Evolutionary conservation across 2,888 invertebrate genomes (phyloP), one percentile per base, ranked within the genome.

Genomic region (Caenorhabditis afra): DNA sequence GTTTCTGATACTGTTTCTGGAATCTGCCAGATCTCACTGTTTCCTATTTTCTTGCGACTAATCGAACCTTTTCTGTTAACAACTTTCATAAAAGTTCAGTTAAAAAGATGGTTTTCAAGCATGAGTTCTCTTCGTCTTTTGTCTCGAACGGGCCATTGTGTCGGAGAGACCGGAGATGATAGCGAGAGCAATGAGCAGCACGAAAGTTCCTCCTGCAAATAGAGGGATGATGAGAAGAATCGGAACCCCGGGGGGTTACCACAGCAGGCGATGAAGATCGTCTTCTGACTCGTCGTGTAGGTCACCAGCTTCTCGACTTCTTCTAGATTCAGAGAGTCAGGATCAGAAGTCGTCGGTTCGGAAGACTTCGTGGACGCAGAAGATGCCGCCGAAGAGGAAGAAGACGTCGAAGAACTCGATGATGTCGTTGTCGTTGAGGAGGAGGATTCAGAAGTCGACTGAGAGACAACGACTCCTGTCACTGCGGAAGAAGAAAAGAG

Each of bases 81-180:
- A 49, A 37, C 1, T 22, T 58, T 58, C 41, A 44, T 58, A 11
- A 18, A 22, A 59, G 16, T 50, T 14, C 7, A 29, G 7, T 44
- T 12, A 49, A 23, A 50, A n/a, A n/a, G n/a, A n/a, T n/a, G n/a
- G 1, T 37, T 39, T 35, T 53, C 39, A 71, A n/a, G 79, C 79
- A 61, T 79, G 79, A 35, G 79, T 75, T 57, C 75, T 29, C 7
- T 61, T 65, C 0, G 41, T 61, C 41, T 79, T 79, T 37, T 79
- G 79, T 22, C 47, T 53, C 1, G 79, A 67, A 3, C 70, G 58
- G 12, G 73, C 65, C 10, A 79, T 65, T 0, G 79, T 79, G 37
- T 79, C 79, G 0, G 79, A 79, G 12, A 79, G 58, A n/a, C 79
- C 79, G 35, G 74, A 73, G 20, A 79, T 65, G n/a, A 79, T 75